phyloP scores from a whole-genome alignment of 64 coral and sea anemone species.

The Anthopleura sola region DNA sequence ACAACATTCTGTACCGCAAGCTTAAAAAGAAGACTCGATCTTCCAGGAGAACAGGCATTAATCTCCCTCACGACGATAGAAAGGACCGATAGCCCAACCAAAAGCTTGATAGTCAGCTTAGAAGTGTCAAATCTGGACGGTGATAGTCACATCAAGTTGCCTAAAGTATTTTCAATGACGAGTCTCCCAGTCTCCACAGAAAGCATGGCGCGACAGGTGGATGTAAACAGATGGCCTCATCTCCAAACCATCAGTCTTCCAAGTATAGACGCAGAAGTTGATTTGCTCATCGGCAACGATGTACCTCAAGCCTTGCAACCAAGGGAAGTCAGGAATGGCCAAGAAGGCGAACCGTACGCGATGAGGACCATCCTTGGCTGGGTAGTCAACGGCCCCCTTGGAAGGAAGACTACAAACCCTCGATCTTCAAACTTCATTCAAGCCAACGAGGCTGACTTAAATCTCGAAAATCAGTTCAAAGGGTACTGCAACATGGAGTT shows the following conservation, averaged over 20 bases:
- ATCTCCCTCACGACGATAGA: constrained; percentile 47
- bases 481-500: constrained; percentile 45
- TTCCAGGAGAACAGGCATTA: constrained; percentile 4
- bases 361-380: constrained; percentile 34
- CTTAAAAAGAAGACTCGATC: constrained; percentile 14
- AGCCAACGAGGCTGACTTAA: not conserved
- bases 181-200: not conserved
- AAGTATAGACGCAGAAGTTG: not conserved
- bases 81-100: constrained; percentile 2
- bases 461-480: constrained; percentile 36
- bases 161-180: constrained; percentile 16
- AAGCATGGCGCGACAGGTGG: not conserved
- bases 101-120: constrained; percentile 14
- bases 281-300: constrained; percentile 29
- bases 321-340: constrained; percentile 5
- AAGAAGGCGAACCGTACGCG: constrained; percentile 10
- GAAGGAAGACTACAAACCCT: not conserved
- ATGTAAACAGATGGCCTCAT: constrained; percentile 8
- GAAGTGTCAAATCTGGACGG: constrained; percentile 31
- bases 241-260: not conserved
- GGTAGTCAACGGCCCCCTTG: constrained; percentile 14
- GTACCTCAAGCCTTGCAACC: constrained; percentile 44
- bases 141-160: constrained; percentile 19
- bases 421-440: constrained; percentile 28
- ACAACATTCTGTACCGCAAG: constrained; percentile 52